Evolutionary conservation across 2,888 invertebrate species (phyloP).

Genomic region (Drosophila rubida): DNA sequence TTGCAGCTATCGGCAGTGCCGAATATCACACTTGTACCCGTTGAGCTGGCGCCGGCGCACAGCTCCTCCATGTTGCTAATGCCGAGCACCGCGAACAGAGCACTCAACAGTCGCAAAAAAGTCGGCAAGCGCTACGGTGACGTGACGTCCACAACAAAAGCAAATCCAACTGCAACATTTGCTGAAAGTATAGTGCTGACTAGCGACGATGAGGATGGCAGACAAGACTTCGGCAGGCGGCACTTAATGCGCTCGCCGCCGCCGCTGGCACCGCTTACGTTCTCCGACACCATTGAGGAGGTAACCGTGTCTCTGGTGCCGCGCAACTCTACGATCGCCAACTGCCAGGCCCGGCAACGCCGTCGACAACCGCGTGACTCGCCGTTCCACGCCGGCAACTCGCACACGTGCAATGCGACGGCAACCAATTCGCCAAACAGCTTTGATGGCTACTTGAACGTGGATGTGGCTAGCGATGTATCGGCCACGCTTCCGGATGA

Average conservation of each 20-base stretch:
- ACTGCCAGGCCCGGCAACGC: conserved; percentile 59
- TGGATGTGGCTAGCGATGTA: conserved; percentile 57
- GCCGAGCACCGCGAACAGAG: conserved; percentile 21
- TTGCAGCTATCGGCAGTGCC: conserved; percentile 62
- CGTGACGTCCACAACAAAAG: conserved; percentile 33
- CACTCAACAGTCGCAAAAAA: no score
- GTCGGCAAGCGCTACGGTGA: conserved; percentile 49
- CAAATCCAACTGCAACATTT: background rate
- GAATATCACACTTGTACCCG: conserved; percentile 63
- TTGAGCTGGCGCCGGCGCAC: conserved; percentile 44
- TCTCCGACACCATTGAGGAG: conserved; percentile 73
- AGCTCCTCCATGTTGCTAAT: conserved; percentile 43
- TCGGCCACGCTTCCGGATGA: conserved; percentile 78
- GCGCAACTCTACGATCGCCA: conserved; percentile 72
- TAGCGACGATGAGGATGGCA: conserved; percentile 70
- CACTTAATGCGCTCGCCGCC: conserved; percentile 63
- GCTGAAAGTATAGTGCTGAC: conserved; percentile 77
- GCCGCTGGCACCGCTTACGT: conserved; percentile 70
- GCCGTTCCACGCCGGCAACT: background rate
- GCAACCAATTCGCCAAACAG: conserved; percentile 9
- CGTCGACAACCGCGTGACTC: conserved; percentile 23
- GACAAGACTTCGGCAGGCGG: background rate
- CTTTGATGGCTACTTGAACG: conserved; percentile 44
- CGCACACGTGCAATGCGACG: conserved; percentile 32
- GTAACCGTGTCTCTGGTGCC: conserved; percentile 82